Percentiles rank a stretch among this genome's conserved stretches.
Conservation (phyloP, 2,888 invertebrate genomes). For the Prosopocoilus inquinatus region DNA sequence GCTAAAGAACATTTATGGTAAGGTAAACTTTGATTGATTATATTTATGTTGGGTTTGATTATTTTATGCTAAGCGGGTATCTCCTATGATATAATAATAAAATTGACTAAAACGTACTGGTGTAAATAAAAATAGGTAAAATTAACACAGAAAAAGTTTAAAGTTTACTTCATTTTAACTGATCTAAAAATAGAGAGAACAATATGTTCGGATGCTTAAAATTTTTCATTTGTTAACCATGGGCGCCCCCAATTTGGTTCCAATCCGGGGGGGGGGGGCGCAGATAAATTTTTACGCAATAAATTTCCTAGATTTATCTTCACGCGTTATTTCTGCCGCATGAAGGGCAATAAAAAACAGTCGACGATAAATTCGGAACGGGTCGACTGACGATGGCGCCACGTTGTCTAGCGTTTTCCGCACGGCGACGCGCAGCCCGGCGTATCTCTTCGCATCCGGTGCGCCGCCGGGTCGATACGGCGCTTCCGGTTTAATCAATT, state of each 20-base stretch:
- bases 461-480: slow-evolving; percentile 35
- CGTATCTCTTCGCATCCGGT: slow-evolving; percentile 26
- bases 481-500: slow-evolving; percentile 39
- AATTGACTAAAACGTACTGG: too few species aligned
- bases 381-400: slow-evolving; percentile 13
- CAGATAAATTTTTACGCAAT: neutral
- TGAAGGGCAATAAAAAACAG: slow-evolving; percentile 1
- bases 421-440: slow-evolving; percentile 26
- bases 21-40: too few species aligned
- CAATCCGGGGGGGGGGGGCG: neutral
- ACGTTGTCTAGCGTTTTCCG: slow-evolving; percentile 12
- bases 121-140: too few species aligned
- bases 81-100: too few species aligned
- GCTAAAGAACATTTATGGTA: too few species aligned
- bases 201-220: too few species aligned
- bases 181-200: too few species aligned
- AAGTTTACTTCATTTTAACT: too few species aligned
- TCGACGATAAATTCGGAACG: slow-evolving; percentile 3
- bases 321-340: neutral
- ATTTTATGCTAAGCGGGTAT: too few species aligned
- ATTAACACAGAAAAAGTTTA: too few species aligned
- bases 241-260: neutral
- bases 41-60: too few species aligned
- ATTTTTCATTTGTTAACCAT: neutral
- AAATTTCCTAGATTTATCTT: slow-evolving; percentile 1